Base-by-base conservation (phyloP, 1,140 invertebrate species). In the Philaenus spumarius region DNA sequence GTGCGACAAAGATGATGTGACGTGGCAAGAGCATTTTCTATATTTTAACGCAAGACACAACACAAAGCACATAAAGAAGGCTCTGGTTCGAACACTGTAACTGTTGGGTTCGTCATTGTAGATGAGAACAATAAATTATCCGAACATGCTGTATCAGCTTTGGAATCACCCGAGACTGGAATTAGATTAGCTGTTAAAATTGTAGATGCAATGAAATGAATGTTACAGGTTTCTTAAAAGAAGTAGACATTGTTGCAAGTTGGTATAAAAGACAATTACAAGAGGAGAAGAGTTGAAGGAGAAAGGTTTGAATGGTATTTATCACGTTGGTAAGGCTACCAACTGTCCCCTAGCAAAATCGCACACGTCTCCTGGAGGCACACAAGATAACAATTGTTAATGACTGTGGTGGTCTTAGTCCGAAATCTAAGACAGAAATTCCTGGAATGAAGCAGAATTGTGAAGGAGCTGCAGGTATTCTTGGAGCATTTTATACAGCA, bases 361-460 rank as follows among this genome's bases (percentile, higher is more conserved):
- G 52, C 82, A 92, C 70, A 78, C 76, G 17, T 78, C 80, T 1
- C 71, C 75, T 15, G 80, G 79, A 3, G 86, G 89, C 11, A 81
- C 79, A 14, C 78, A 87, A 64, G 87, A 78, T 3, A 82, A n/a
- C 92, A 47, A 95, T 96, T 70, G 90, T 95, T 6, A 95, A 90
- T 72, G 93, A 96, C 69, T 95, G 92, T 65, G 93, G 93, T 67
- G 93, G 93, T 19, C 80, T 95, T 39, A 90, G 87, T 70, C 90
- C 95, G 66, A 95, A 95, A 74, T 78, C 83, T 20, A 92, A 91
- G 84, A 83, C 83, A n/a, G 80, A 81, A 1, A 94, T 94, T 91
- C 83, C 86, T 54, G 89, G 89, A 34, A 96, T 96, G 93, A 95
- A 96, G 70, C 75, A 87, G 9, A 93, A 96, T 74, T 95, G 91